Conservation (phyloP, 2,113 vertebrate species). For the Hipposideros armiger region DNA sequence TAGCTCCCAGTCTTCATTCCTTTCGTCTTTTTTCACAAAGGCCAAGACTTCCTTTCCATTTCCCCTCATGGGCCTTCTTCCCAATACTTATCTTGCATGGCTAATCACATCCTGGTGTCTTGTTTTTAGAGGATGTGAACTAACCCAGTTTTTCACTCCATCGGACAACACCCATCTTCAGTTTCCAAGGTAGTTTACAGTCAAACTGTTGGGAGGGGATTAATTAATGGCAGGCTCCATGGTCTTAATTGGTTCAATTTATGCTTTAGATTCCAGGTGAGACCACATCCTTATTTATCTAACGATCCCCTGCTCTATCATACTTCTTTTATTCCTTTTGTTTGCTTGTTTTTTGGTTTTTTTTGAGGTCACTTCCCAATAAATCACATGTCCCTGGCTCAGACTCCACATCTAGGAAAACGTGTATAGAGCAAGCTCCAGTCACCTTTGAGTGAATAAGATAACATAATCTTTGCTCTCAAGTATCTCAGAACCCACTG, state of each 20-base stretch:
- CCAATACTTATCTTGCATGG: background rate
- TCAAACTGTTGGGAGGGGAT: background rate
- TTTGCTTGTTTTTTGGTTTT: background rate
- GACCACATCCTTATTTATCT: background rate
- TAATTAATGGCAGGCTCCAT: background rate
- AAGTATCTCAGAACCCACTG: background rate
- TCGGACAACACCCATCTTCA: background rate
- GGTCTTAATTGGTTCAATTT: background rate
- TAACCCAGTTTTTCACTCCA: background rate
- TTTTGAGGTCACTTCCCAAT: background rate
- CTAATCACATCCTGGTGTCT: background rate
- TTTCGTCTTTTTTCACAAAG: background rate
- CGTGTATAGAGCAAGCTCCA: background rate
- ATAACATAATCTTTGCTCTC: background rate
- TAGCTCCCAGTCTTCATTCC: background rate
- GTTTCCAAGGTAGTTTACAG: background rate
- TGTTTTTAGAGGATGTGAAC: background rate
- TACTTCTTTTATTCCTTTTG: background rate
- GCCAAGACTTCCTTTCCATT: background rate
- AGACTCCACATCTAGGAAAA: background rate
- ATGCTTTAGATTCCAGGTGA: background rate
- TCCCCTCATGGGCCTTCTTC: accelerated
- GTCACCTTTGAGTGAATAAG: background rate
- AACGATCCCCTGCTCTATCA: background rate
- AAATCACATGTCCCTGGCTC: background rate